These are phyloP conservation scores for Falco naumanni DNA, from an alignment of 2,797 vertebrate species.

Conservation along the genomic window DNA sequence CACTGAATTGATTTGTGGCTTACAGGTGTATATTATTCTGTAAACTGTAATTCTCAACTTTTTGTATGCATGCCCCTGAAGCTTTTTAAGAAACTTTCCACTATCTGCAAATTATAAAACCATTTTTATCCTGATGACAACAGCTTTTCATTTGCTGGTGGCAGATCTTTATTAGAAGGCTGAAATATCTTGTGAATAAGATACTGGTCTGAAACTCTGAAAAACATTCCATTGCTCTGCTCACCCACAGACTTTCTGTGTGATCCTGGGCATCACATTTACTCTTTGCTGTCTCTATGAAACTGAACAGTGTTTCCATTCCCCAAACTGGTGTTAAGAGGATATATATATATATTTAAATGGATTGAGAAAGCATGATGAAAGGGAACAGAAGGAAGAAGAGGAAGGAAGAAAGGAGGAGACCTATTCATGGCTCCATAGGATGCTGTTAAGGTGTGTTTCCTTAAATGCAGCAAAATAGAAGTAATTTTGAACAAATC, in stretches of 20 bases:
- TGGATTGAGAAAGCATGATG: neutral
- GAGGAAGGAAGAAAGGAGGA: neutral
- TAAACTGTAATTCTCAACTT: neutral
- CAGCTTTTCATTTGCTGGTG: neutral
- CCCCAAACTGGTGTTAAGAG: neutral
- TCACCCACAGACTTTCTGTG: neutral
- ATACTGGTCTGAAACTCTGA: neutral
- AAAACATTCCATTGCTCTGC: neutral
- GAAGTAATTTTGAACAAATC: neutral
- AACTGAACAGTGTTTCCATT: neutral
- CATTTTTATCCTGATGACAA: neutral
- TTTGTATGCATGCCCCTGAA: neutral
- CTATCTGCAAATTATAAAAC: neutral
- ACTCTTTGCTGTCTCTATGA: neutral
- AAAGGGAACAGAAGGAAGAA: neutral
- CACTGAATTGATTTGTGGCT: neutral
- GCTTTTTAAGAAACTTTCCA: neutral
- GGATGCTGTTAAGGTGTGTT: neutral
- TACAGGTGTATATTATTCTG: neutral
- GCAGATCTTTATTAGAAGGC: neutral
- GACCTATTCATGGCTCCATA: neutral
- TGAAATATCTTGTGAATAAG: neutral
- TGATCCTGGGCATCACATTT: neutral
- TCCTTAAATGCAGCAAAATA: neutral
- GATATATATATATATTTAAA: neutral